phyloP scores from a whole-genome alignment of 2,113 vertebrate genomes.

The rabbit (Oryctolagus cuniculus) region mOryCun1.1 NC_091435.1:2621501-2622000 shows the following conservation, averaged over 20 bases:
- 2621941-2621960: no score
- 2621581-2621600: conserved; percentile 90
- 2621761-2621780: not conserved
- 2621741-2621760: no score
- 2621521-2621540: conserved; percentile 90
- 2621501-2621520: not conserved
- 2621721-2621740: no score
- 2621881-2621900: no score
- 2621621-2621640: conserved; percentile 87
- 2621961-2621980: no score
- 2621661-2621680: conserved; percentile 82
- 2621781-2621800: conserved; percentile 58
- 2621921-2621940: no score
- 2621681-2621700: conserved; percentile 82
- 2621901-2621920: no score
- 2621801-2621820: conserved; percentile 88
- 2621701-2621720: conserved; percentile 22
- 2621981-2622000: no score
- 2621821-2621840: conserved; percentile 71
- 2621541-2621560: conserved; percentile 87
- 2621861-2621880: no score
- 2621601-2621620: conserved; percentile 88
- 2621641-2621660: conserved; percentile 87
- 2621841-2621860: conserved; percentile 35
- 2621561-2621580: conserved; percentile 87